phyloP scores from a whole-genome alignment of 2,113 vertebrate species.

The Nothobranchius furzeri region DNA sequence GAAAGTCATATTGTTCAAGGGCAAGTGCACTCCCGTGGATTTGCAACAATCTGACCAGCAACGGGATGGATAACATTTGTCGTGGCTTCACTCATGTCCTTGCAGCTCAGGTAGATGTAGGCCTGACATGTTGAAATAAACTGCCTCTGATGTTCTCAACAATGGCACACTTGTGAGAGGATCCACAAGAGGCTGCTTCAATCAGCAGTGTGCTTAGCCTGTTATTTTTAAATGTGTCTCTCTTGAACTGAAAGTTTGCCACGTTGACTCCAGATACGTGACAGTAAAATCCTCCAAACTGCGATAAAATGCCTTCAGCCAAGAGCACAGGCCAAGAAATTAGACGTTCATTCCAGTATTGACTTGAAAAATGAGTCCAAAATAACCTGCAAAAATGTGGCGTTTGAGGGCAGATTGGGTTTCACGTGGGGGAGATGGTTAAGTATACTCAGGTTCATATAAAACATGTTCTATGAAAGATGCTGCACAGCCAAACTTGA shows the following conservation, averaged over 20 bases:
- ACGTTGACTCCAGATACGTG: conserved; percentile 57
- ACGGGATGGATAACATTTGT: conserved; percentile 20
- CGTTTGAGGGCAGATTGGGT: conserved; percentile 58
- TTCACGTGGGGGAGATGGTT: conserved; percentile 56
- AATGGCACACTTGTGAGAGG: conserved; percentile 53
- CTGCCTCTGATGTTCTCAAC: conserved; percentile 44
- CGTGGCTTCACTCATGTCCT: conserved; percentile 30
- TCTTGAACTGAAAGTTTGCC: conserved; percentile 36
- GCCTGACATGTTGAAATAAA: conserved; percentile 57
- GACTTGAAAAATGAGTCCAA: conserved; percentile 75
- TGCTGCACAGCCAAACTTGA: conserved; percentile 42
- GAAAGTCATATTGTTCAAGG: too few species aligned
- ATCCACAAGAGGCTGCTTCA: conserved; percentile 43
- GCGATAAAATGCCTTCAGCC: conserved; percentile 63
- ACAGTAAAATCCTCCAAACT: conserved; percentile 48
- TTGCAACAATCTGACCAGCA: too few species aligned
- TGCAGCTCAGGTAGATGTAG: conserved; percentile 47
- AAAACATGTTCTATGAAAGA: conserved; percentile 40
- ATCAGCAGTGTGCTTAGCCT: conserved; percentile 54
- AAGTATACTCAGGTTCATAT: conserved; percentile 5
- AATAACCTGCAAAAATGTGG: conserved; percentile 69
- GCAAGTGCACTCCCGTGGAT: too few species aligned
- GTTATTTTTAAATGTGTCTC: conserved; percentile 29
- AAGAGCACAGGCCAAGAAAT: conserved; percentile 25
- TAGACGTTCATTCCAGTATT: conserved; percentile 64